Percentiles rank a stretch among this genome's conserved stretches.
Evolutionary conservation across 2,888 invertebrate genomes (phyloP).

Genomic region (Cosmopolites sordidus): DNA sequence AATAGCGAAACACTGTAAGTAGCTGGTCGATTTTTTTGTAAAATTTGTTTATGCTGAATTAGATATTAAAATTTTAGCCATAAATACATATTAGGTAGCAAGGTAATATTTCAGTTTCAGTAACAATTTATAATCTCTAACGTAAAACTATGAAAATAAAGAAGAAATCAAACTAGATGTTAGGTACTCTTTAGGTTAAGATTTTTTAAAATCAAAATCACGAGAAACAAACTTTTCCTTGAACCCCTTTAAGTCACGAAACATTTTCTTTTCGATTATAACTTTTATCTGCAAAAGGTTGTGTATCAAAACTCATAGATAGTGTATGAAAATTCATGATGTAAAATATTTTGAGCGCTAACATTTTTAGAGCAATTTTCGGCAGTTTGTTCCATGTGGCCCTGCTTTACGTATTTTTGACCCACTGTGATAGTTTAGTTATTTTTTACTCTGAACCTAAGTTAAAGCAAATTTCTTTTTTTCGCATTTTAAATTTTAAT

Average conservation of each 20-base stretch:
- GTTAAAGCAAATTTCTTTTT: conserved; percentile 13
- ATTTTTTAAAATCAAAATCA: conserved; percentile 8
- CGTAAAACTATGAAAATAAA: conserved; percentile 11
- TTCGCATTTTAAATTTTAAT: conserved; percentile 7
- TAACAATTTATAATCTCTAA: conserved; percentile 12
- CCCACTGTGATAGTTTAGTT: conserved; percentile 35
- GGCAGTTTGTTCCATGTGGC: conserved; percentile 22
- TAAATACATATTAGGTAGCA: conserved; percentile 17
- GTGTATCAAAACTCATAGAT: conserved; percentile 4
- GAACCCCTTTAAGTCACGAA: not conserved
- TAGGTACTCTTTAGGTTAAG: conserved; percentile 13
- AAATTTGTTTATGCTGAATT: conserved; percentile 9
- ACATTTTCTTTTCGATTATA: conserved; percentile 3
- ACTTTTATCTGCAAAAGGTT: conserved; percentile 3
- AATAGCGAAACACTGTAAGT: not conserved
- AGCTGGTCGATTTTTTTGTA: conserved; percentile 11
- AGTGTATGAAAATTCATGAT: conserved; percentile 6
- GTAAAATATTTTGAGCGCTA: conserved; percentile 3
- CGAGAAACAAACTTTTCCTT: not conserved
- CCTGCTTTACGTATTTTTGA: conserved; percentile 27
- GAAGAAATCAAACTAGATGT: conserved; percentile 9
- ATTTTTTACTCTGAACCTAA: conserved; percentile 21
- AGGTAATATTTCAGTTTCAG: conserved; percentile 11
- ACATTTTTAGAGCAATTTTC: conserved; percentile 1
- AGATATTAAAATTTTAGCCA: conserved; percentile 13